Evolutionary conservation across 2,888 invertebrate genomes (phyloP), one percentile per base, ranked within the genome.

Genomic region (Caenorhabditis sp.): DNA sequence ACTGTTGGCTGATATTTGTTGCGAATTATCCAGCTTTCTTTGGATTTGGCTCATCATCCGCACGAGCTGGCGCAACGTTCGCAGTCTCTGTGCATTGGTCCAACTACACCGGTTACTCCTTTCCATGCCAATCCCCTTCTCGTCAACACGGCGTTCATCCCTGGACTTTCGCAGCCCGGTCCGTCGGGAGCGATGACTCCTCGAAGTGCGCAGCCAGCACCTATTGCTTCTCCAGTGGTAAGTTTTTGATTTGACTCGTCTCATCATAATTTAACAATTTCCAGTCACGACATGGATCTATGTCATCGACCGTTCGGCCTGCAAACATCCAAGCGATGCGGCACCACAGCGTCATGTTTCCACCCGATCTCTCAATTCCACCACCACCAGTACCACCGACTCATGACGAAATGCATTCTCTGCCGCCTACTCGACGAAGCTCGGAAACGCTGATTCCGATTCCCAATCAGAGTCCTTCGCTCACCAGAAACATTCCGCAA

Each of bases 281-380:
- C 26, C 68, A 68, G 70, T 65, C 70, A 8, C 65, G 78, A 3
- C 78, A 78, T 35, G 65, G 51, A 11, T 70, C 70, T 22, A 37
- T 70, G 22, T 67, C 65, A 5, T 64, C 70, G 40, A 2, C 58
- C 15, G 70, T 65, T 24, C 37, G 58, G 15, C 78, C 80, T 44
- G 74, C 80, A 4, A 67, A 22, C 24, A 62, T 80, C 32, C 71
- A 79, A 71, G n/a, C 40, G n/a, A 44, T 53, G 0, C 76, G 76
- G 13, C 76, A 65, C 32, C 74, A 67, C 1, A 79, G 71, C 37
- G 51, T 65, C 3, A 64, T 74, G 13, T 51, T 69, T 13, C 80
- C 72, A 3, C 67, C 72, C 6, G 64, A 77, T n/a, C 6, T 62
- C 9, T 62, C 69, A 3, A 28, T 74, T 22, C 68, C 62, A 1